Conservation (phyloP, 1,140 invertebrate species). For the Paracyclopina nana region DNA sequence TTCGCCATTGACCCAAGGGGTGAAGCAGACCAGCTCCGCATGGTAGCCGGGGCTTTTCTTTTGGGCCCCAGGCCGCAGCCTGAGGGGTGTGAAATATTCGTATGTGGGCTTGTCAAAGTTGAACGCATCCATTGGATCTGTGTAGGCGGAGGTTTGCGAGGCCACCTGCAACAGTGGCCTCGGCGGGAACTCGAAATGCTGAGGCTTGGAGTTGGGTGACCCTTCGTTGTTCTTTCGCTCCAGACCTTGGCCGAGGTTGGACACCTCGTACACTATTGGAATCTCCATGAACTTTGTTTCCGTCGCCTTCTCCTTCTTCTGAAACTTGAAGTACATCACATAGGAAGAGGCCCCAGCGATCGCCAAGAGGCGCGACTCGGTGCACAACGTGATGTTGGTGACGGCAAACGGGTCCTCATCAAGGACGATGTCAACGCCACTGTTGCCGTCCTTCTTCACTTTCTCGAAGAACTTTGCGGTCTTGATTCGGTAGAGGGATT, state of each 20-base stretch:
- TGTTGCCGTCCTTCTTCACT: constrained; percentile 21
- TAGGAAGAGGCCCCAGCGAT: constrained; percentile 75
- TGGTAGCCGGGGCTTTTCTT: constrained; percentile 80
- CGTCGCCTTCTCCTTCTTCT: constrained; percentile 60
- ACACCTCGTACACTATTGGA: constrained; percentile 58
- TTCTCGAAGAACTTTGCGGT: constrained; percentile 12
- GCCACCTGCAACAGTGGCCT: constrained; percentile 30
- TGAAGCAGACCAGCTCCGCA: constrained; percentile 78
- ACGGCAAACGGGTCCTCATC: constrained; percentile 84
- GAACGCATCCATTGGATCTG: constrained; percentile 26
- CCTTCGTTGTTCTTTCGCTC: constrained; percentile 30
- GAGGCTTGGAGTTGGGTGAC: constrained; percentile 9
- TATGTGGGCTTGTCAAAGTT: constrained; percentile 22
- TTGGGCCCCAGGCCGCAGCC: constrained; percentile 36
- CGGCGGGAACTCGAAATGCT: constrained; percentile 40
- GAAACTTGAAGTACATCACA: constrained; percentile 85
- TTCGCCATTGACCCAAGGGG: constrained; percentile 54
- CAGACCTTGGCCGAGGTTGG: constrained; percentile 50
- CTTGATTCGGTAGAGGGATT: constrained; percentile 53
- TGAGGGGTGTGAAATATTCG: constrained; percentile 14
- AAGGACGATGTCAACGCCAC: constrained; percentile 29
- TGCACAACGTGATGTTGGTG: constrained; percentile 70
- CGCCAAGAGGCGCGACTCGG: constrained; percentile 70
- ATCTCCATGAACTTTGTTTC: constrained; percentile 66
- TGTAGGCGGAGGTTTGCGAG: constrained; percentile 31